Conservation (phyloP, 2,797 vertebrate genomes). For the Channallabes apus region DNA sequence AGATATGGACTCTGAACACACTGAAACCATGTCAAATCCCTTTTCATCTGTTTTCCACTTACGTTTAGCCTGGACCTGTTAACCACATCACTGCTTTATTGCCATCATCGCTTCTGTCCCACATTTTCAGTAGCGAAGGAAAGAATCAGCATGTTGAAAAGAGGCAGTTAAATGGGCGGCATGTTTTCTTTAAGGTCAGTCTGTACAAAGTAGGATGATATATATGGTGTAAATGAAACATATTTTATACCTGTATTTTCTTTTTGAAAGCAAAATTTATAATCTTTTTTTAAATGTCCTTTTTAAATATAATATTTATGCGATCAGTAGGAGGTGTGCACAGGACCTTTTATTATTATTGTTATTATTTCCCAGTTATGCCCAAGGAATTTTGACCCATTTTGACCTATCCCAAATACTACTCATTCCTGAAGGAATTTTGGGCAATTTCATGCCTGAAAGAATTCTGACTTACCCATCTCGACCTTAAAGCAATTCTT, state of each 20-base stretch:
- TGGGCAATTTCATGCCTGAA: background rate
- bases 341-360: background rate
- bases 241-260: conserved; percentile 48
- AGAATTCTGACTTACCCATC: background rate
- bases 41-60: background rate
- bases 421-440: background rate
- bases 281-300: conserved; percentile 20
- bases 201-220: conserved; percentile 8
- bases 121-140: background rate
- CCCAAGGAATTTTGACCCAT: background rate
- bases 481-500: background rate
- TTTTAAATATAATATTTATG: conserved; percentile 10
- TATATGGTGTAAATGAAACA: conserved; percentile 10
- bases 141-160: background rate
- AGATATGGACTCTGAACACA: background rate
- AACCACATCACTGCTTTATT: background rate
- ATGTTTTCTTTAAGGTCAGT: conserved; percentile 10
- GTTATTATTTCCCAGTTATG: background rate
- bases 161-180: background rate
- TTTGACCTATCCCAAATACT: background rate
- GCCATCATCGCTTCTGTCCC: background rate
- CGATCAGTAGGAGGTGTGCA: background rate
- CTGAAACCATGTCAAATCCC: conserved; percentile 20
- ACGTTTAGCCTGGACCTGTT: background rate
- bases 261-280: conserved; percentile 31